phyloP scores from a whole-genome alignment of 92 coral and sea anemone genomes.

The Bergia puertoricense region DNA sequence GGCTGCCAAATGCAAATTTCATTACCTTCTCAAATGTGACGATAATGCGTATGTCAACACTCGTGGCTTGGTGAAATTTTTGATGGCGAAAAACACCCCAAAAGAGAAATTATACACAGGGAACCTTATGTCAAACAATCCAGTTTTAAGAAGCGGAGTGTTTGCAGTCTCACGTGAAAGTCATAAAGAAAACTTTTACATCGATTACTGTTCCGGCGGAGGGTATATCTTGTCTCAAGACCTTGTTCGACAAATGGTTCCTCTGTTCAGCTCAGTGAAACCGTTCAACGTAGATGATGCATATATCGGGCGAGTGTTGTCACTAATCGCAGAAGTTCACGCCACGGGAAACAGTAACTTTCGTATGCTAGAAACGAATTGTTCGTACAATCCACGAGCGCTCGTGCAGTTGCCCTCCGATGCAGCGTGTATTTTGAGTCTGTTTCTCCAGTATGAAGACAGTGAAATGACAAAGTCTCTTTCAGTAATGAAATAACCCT shows the following conservation, averaged over 20 bases:
- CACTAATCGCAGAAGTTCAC: constrained; percentile 35
- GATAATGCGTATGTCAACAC: constrained; percentile 47
- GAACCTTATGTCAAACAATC: constrained; percentile 47
- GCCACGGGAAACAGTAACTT: constrained; percentile 38
- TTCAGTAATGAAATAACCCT: not conserved
- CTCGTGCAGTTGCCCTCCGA: not conserved
- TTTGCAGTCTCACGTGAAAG: constrained; percentile 46
- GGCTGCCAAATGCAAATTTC: constrained; percentile 52
- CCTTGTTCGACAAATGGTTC: constrained; percentile 37
- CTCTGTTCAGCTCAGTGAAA: constrained; percentile 44
- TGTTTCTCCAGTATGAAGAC: not conserved
- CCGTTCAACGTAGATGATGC: constrained; percentile 52
- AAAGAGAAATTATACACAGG: constrained; percentile 45
- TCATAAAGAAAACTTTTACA: constrained; percentile 41
- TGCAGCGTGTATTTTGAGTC: not conserved
- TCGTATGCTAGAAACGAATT: constrained; percentile 34
- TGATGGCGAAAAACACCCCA: constrained; percentile 32
- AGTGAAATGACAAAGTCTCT: not conserved
- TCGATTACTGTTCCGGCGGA: constrained; percentile 53
- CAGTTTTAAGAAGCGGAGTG: constrained; percentile 43
- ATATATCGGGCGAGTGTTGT: constrained; percentile 41
- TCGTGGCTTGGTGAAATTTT: constrained; percentile 46
- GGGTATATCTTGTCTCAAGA: constrained; percentile 55
- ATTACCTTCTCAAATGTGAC: constrained; percentile 33
- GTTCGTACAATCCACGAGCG: not conserved